Base-by-base conservation (phyloP, 2,797 vertebrate species). In the Toxotes lorentzi region DNA sequence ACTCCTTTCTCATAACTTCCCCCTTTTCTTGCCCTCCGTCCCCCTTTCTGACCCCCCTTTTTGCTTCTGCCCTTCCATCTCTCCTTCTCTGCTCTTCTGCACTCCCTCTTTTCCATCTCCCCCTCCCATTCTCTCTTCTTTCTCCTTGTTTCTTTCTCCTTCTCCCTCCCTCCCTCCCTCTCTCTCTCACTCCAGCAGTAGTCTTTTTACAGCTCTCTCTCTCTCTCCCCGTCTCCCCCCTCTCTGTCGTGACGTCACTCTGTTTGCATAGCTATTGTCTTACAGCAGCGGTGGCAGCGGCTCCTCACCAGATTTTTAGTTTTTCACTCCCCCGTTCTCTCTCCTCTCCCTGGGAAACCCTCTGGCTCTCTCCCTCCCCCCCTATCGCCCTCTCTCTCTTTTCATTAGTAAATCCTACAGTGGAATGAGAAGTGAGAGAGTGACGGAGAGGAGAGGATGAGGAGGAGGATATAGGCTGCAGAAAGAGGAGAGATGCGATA, bases 241-340 rank as follows among this genome's bases (percentile, higher is more conserved):
- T 45, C 73, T 32, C 60, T 5, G 86, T 92, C 92, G 92, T 97
- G 96, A 97, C 96, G 96, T 97, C 97, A 97, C 92, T 85, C 92
- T 94, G 94, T 95, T 94, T 96, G 96, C 96, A 92, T 94, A 90
- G 95, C 96, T 96, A 96, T 97, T 98, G 97, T 98, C 95, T 97
- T 92, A 94, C 82, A 87, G 92, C 94, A 61, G 87, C 84, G 90
- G 95, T 83, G 90, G 95, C 94, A 94, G 95, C 94, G 67, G 92
- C 95, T 93, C 92, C 34, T 93, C 90, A 78, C 94, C 90, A 91
- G 84, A 92, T 83, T 86, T 89, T 73, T 51, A n/a, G 61, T 79
- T 88, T 69, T 79, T 68, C 43, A 13, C 47, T 70, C 71, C 50
- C 43, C 51, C 78, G 43, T n/a, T 50, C 34, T 50, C 68, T 64